Conservation (phyloP, 2,797 vertebrate species). For the Zalophus californianus region DNA sequence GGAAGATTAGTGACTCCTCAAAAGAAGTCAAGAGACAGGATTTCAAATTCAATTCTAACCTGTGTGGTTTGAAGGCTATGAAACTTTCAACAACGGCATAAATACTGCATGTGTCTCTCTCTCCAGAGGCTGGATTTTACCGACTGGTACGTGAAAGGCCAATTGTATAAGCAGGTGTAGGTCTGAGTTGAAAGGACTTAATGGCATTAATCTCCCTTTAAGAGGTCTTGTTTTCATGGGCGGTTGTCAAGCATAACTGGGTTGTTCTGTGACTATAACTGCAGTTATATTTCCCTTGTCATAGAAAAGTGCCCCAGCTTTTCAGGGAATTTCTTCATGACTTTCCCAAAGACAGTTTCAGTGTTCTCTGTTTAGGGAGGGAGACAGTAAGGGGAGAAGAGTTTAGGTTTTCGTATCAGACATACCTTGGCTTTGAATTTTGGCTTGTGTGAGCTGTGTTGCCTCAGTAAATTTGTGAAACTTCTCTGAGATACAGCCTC, state of each 20-base stretch:
- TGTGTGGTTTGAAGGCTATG: constrained; percentile 60
- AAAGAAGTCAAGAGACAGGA: constrained; percentile 70
- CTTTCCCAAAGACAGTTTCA: not conserved
- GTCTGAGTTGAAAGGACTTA: constrained; percentile 67
- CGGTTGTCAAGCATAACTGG: constrained; percentile 58
- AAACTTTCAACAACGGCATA: constrained; percentile 74
- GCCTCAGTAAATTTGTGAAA: not conserved
- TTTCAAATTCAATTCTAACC: constrained; percentile 74
- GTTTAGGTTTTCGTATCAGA: not conserved
- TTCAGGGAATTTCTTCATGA: not conserved
- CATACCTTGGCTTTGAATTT: not conserved
- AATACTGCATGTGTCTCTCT: constrained; percentile 60
- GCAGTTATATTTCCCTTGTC: constrained; percentile 49
- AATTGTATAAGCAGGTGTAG: constrained; percentile 73
- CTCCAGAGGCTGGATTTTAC: constrained; percentile 58
- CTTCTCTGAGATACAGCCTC: not conserved
- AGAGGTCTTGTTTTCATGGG: constrained; percentile 65
- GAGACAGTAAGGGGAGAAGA: not conserved
- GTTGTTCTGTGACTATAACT: constrained; percentile 36
- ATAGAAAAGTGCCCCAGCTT: not conserved
- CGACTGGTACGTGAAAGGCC: constrained; percentile 49
- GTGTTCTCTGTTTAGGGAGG: not conserved
- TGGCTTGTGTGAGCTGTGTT: not conserved
- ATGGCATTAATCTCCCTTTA: constrained; percentile 73
- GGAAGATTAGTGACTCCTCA: constrained; percentile 60